A percentile compares a stretch with the other conserved stretches of the same genome.
These are phyloP conservation scores for Oedothorax gibbosus DNA, from an alignment of 1,140 invertebrate genomes.

Conservation along the genomic window DNA sequence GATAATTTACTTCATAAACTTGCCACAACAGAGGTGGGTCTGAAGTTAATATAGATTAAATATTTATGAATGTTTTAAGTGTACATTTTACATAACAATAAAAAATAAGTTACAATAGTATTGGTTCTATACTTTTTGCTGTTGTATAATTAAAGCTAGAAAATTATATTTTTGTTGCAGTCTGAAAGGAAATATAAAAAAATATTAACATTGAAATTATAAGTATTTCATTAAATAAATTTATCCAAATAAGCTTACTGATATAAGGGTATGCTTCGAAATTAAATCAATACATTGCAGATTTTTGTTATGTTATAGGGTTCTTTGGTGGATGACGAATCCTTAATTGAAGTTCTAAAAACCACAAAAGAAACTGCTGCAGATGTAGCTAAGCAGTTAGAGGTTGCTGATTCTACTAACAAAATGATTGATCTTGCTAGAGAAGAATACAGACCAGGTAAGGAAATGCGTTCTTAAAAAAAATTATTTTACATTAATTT, in stretches of 20 bases:
- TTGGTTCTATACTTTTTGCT: no score
- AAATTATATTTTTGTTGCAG: no score
- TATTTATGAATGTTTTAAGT: no score
- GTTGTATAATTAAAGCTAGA: no score
- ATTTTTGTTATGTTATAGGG: conserved; percentile 64
- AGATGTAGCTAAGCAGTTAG: conserved; percentile 70
- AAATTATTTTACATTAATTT: neutral
- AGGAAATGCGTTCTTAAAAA: neutral
- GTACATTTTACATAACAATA: no score
- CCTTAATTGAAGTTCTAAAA: conserved; percentile 70
- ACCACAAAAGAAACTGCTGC: conserved; percentile 70
- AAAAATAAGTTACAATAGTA: no score
- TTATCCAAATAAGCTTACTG: no score
- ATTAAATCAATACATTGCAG: no score
- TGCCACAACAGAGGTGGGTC: conserved; percentile 66
- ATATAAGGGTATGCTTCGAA: no score
- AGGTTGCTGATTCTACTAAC: conserved; percentile 69
- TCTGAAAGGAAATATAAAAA: no score
- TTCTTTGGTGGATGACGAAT: conserved; percentile 72
- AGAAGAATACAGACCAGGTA: conserved; percentile 70
- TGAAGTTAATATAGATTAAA: neutral
- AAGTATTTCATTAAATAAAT: no score
- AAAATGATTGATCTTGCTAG: conserved; percentile 70
- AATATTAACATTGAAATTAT: no score
- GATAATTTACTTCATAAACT: conserved; percentile 71